phyloP scores from a whole-genome alignment of 2,888 invertebrate genomes.

The Conomelus anceps region DNA sequence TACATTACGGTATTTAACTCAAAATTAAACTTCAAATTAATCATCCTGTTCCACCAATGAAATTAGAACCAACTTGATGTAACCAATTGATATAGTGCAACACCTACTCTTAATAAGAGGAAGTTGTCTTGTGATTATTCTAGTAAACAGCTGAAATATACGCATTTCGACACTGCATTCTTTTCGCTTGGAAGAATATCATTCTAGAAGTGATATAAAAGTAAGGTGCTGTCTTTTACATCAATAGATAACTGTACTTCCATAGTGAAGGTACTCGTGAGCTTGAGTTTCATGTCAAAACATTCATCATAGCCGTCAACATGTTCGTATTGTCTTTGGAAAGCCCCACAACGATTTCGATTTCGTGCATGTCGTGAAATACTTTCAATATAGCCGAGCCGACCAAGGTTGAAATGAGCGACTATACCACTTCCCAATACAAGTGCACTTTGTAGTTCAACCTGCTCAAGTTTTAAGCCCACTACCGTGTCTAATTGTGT shows the following conservation, averaged over 20 bases:
- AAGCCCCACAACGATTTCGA: background rate
- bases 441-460: background rate
- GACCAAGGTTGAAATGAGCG: background rate
- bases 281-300: background rate
- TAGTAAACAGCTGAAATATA: too few species aligned
- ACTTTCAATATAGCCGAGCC: background rate
- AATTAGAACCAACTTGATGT: too few species aligned
- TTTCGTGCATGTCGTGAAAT: background rate
- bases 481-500: background rate
- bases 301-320: background rate
- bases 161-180: too few species aligned
- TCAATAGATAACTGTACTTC: background rate
- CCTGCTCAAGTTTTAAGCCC: background rate
- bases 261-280: background rate
- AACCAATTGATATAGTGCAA: too few species aligned
- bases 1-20: too few species aligned
- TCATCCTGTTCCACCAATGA: too few species aligned
- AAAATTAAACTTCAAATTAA: too few species aligned
- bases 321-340: background rate
- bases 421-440: background rate
- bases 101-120: too few species aligned
- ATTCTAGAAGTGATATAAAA: background rate
- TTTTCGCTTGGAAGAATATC: background rate
- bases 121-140: too few species aligned
- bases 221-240: background rate